Evolutionary conservation across 2,797 vertebrate genomes (phyloP).

Genomic region (Melanotaenia maccullochi): DNA sequence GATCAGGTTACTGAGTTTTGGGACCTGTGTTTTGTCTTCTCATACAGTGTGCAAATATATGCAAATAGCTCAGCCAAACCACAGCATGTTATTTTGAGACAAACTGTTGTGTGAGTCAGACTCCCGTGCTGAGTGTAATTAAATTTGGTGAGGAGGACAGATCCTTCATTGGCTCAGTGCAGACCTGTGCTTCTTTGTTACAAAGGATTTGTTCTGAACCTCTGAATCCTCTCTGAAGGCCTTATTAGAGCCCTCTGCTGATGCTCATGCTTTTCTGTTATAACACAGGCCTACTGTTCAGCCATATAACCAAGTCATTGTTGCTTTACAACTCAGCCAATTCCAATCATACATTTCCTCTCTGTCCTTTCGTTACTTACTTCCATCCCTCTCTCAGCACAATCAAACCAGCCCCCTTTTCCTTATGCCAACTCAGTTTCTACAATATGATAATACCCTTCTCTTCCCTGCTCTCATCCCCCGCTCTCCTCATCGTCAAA

Average conservation of each 20-base stretch:
- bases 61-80: constrained; percentile 15
- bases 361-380: constrained; percentile 37
- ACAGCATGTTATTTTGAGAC: constrained; percentile 38
- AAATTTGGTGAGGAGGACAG: constrained; percentile 52
- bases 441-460: constrained; percentile 53
- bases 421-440: constrained; percentile 34
- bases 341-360: constrained; percentile 63
- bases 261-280: constrained; percentile 65
- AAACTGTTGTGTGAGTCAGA: constrained; percentile 44
- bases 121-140: constrained; percentile 57
- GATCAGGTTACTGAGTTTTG: constrained; percentile 7
- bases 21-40: constrained; percentile 12
- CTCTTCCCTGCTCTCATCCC: constrained; percentile 40
- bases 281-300: constrained; percentile 53
- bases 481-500: constrained; percentile 53
- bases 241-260: constrained; percentile 58
- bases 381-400: constrained; percentile 50
- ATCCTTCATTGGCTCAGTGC: constrained; percentile 43
- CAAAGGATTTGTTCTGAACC: constrained; percentile 60
- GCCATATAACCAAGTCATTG: constrained; percentile 35
- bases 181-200: constrained; percentile 65
- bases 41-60: constrained; percentile 7
- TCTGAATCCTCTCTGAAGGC: constrained; percentile 67
- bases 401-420: constrained; percentile 45
- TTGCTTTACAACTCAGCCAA: constrained; percentile 32